Conservation (phyloP, 1,140 invertebrate species). For the Drosophila elegans region DNA sequence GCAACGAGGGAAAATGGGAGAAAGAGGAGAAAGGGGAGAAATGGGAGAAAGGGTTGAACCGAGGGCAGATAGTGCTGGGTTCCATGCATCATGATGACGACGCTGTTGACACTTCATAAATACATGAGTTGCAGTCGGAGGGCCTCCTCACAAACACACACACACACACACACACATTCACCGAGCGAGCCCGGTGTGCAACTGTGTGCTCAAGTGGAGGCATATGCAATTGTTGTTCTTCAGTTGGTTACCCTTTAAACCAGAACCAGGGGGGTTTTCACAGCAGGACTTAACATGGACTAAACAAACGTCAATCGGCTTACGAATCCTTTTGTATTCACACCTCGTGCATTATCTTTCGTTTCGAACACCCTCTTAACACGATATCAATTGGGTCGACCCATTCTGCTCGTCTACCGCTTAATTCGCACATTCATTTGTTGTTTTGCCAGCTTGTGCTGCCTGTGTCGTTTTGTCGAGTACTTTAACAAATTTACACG, state of each 20-base stretch:
- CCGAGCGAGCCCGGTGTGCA: background rate
- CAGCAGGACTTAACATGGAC: constrained; percentile 44
- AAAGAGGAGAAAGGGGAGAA: background rate
- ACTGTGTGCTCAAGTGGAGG: constrained; percentile 29
- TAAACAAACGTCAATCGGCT: constrained; percentile 48
- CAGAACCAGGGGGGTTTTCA: constrained; percentile 19
- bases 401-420: background rate
- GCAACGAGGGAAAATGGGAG: too few relatives aligned
- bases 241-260: constrained; percentile 49
- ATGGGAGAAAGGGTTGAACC: background rate
- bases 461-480: constrained; percentile 44
- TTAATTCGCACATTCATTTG: constrained; percentile 1
- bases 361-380: background rate
- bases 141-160: constrained; percentile 14
- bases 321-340: constrained; percentile 14
- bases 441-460: constrained; percentile 34
- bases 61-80: constrained; percentile 51
- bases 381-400: constrained; percentile 34
- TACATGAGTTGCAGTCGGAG: constrained; percentile 76
- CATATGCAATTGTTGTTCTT: constrained; percentile 63
- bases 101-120: constrained; percentile 81
- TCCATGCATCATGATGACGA: constrained; percentile 76
- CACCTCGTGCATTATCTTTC: constrained; percentile 25
- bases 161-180: constrained; percentile 3
- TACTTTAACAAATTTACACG: constrained; percentile 79